Conservation (phyloP, 2,113 vertebrate species). For the Macrotis lagotis region DNA sequence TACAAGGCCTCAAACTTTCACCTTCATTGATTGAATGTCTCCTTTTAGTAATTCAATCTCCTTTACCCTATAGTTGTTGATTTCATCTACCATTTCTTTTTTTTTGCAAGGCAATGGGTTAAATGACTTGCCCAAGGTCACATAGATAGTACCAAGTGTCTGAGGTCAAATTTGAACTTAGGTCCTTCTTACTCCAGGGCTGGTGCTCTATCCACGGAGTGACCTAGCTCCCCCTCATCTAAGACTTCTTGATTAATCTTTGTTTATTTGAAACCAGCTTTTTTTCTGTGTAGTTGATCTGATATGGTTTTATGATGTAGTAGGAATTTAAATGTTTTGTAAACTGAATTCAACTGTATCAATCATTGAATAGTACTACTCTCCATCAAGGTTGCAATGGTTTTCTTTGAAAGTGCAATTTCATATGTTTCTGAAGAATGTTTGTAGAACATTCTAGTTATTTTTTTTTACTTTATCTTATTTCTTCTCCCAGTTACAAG, state of each 20-base stretch:
- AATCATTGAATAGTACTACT: not conserved
- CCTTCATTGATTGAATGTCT: not conserved
- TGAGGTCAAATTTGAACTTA: no score
- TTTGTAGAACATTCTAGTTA: no score
- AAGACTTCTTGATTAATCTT: no score
- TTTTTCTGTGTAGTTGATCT: no score
- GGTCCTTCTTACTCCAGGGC: no score
- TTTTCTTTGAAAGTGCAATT: not conserved
- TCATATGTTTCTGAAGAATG: not conserved
- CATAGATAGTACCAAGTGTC: no score
- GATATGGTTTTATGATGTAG: not conserved
- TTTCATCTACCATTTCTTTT: not conserved
- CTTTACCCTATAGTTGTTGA: not conserved
- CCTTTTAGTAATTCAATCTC: slow-evolving; percentile 34
- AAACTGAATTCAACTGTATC: not conserved
- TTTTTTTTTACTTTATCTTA: no score
- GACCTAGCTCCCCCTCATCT: no score
- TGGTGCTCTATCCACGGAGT: no score
- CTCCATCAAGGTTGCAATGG: not conserved
- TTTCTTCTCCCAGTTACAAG: no score
- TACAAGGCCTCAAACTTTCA: not conserved
- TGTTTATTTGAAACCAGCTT: not conserved
- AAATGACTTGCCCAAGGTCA: no score
- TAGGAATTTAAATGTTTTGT: not conserved
- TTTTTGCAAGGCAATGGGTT: no score